Conservation (phyloP, 53 echinoderm and acorn worm species). For the Luidia sarsii region DNA sequence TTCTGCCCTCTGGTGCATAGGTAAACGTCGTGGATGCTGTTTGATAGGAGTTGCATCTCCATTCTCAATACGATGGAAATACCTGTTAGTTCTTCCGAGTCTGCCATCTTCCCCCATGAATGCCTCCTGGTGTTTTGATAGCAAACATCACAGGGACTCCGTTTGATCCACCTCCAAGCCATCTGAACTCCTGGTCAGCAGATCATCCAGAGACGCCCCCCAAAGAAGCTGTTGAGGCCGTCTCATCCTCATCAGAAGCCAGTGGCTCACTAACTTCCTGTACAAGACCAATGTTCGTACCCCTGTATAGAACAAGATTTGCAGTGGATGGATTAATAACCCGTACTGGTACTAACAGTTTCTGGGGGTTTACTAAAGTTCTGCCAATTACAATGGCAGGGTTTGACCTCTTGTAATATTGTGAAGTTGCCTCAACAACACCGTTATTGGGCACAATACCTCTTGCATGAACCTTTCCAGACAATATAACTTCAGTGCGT, state of each 20-base stretch:
- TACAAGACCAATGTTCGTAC: not conserved
- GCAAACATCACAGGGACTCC: not conserved
- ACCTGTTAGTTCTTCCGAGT: constrained; percentile 49
- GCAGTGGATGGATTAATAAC: constrained; percentile 24
- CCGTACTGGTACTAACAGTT: not conserved
- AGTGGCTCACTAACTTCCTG: not conserved
- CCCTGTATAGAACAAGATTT: constrained; percentile 19
- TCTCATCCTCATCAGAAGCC: not conserved
- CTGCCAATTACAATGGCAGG: not conserved
- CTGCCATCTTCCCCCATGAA: constrained; percentile 12
- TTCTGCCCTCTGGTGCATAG: constrained; percentile 18
- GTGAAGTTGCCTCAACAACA: not conserved
- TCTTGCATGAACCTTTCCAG: constrained; percentile 1
- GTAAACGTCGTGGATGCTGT: not conserved
- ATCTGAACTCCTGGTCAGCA: not conserved
- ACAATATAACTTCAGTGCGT: not conserved
- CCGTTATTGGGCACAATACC: not conserved
- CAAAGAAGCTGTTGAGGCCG: not conserved
- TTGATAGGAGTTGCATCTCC: constrained; percentile 50
- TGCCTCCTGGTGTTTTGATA: constrained; percentile 6
- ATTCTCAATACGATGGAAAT: constrained; percentile 52
- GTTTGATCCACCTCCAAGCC: not conserved
- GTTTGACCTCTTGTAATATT: not conserved
- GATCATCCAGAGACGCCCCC: not conserved
- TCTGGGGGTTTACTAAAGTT: constrained; percentile 12